These are phyloP conservation scores for Cotesia vestalis DNA, from an alignment of 1,140 invertebrate species.

Conservation along the genomic window DNA sequence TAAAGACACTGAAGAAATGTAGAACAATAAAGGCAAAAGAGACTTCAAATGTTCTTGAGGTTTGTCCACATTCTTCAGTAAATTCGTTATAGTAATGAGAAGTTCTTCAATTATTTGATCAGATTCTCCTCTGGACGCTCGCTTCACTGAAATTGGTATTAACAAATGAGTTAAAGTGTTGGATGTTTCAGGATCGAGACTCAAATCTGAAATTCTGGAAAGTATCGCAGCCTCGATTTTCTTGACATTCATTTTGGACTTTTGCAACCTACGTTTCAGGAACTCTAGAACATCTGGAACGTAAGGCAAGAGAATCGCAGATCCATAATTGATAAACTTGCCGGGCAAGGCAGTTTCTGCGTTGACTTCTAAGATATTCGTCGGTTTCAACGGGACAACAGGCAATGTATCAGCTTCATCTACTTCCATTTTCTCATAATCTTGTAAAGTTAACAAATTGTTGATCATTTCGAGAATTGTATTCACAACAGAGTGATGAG, in stretches of 20 bases:
- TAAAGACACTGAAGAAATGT: conserved; percentile 67
- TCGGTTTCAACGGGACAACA: conserved; percentile 44
- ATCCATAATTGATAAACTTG: conserved; percentile 75
- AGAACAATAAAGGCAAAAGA: conserved; percentile 74
- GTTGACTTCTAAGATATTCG: conserved; percentile 47
- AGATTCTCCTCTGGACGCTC: conserved; percentile 59
- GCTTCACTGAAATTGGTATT: conserved; percentile 78
- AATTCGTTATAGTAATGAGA: conserved; percentile 77
- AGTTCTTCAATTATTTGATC: conserved; percentile 73
- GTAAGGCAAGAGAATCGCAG: conserved; percentile 77
- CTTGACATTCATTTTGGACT: conserved; percentile 70
- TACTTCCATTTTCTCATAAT: conserved; percentile 66
- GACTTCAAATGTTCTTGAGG: conserved; percentile 74
- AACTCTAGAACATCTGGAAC: conserved; percentile 76
- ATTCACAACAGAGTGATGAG: conserved; percentile 72
- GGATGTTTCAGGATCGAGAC: conserved; percentile 72
- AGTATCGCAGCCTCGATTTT: conserved; percentile 81
- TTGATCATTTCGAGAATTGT: conserved; percentile 82
- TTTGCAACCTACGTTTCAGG: conserved; percentile 72
- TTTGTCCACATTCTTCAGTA: conserved; percentile 74
- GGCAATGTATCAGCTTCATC: conserved; percentile 48
- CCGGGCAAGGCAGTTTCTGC: conserved; percentile 47
- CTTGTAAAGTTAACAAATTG: conserved; percentile 76
- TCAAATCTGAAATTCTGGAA: conserved; percentile 79
- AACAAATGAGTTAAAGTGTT: conserved; percentile 75